phyloP scores from a whole-genome alignment of 2,113 vertebrate species.

The Gracilinanus agilis region DNA sequence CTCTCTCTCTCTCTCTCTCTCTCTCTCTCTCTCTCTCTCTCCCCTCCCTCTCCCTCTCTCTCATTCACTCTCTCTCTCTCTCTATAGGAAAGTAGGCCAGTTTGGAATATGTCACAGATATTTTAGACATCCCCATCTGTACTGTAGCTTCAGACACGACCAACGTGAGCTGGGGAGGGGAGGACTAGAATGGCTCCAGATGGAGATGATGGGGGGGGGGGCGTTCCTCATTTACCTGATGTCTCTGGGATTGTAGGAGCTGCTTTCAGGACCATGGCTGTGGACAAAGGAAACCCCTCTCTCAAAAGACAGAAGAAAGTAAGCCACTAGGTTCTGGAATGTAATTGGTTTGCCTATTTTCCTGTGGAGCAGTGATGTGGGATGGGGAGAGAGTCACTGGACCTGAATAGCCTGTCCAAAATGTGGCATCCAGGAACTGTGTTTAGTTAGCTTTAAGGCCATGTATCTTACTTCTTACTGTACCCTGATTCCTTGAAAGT shows the following conservation, averaged over 20 bases:
- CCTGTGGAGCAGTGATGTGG: background rate
- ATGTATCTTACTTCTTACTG: background rate
- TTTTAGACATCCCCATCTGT: conserved; percentile 81
- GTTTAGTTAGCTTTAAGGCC: background rate
- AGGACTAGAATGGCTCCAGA: background rate
- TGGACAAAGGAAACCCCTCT: background rate
- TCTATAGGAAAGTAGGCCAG: conserved; percentile 14
- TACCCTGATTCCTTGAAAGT: background rate
- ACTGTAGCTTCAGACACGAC: conserved; percentile 41
- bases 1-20: background rate
- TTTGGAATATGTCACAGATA: conserved; percentile 77
- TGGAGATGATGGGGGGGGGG: background rate
- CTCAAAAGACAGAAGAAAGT: background rate
- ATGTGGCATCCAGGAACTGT: background rate
- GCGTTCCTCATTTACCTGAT: background rate
- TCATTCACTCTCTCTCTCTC: background rate
- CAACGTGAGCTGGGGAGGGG: conserved; percentile 30
- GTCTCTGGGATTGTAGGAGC: background rate
- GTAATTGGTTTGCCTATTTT: background rate
- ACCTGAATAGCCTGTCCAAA: background rate
- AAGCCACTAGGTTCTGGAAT: background rate
- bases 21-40: no score
- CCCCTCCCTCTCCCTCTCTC: background rate
- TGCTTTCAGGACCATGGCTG: background rate
- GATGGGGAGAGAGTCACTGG: background rate